A percentile compares a stretch with the other conserved stretches of the same genome.
These are phyloP conservation scores for Drosophila mulleri DNA, from an alignment of 2,888 invertebrate genomes.

Conservation along the genomic window DNA sequence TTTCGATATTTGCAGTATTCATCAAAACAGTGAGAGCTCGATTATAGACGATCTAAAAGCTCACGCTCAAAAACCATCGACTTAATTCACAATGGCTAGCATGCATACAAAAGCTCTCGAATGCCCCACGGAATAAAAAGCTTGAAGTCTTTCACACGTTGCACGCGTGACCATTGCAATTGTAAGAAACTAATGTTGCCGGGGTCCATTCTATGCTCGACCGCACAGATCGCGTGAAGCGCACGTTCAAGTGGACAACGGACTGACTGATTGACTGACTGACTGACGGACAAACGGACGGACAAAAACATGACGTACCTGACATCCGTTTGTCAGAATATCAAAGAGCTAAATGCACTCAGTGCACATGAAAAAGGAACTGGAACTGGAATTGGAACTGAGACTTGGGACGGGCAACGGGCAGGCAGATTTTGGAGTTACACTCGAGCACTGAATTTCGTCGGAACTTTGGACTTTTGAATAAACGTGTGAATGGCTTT, in stretches of 20 bases:
- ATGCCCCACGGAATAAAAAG: not conserved
- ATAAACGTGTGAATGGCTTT: slow-evolving; percentile 72
- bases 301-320: slow-evolving; percentile 54
- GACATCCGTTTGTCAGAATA: slow-evolving; percentile 64
- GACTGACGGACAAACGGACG: not conserved
- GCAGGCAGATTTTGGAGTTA: not conserved
- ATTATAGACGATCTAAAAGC: too few relatives aligned
- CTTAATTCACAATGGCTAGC: not conserved
- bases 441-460: slow-evolving; percentile 18
- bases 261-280: slow-evolving; percentile 3
- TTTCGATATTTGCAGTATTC: too few relatives aligned
- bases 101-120: not conserved
- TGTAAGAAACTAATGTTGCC: not conserved
- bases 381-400: slow-evolving; percentile 7
- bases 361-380: slow-evolving; percentile 21
- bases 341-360: slow-evolving; percentile 31
- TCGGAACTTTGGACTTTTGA: slow-evolving; percentile 42
- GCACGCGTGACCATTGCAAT: slow-evolving; percentile 44
- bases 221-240: slow-evolving; percentile 64
- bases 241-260: slow-evolving; percentile 49
- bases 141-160: slow-evolving; percentile 13
- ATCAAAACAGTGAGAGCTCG: too few relatives aligned
- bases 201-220: slow-evolving; percentile 32
- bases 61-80: too few relatives aligned
- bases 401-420: not conserved